Base-by-base conservation (phyloP, 2,797 vertebrate species). In the Pogoniulus pusillus region DNA sequence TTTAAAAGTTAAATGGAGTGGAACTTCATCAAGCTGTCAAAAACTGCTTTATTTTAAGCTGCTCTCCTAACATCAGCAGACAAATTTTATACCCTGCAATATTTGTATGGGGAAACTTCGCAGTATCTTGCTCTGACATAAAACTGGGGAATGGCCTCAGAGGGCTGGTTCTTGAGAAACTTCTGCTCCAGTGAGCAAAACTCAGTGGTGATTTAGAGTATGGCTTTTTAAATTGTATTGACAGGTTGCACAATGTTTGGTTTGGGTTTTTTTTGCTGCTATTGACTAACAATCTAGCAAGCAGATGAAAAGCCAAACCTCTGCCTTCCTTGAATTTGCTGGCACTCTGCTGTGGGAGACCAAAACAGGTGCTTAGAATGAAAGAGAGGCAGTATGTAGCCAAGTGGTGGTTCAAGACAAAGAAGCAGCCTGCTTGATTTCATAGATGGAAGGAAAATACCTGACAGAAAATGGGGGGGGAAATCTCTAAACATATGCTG, bases 201-300 rank as follows among this genome's bases (percentile, higher is more conserved):
- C 34, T 85, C 3, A 0, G 18, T 70, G 60, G 59, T 43, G 26
- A 24, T 43, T n/a, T 22, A 54, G 59, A 66, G 49, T 69, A 63
- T 5, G 5, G 20, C 11, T 77, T 68, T 92, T 76, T 7, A 55
- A 91, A 85, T 82, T 66, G 71, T 34, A 82, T 16, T 71, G 80
- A 71, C 74, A 80, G 77, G 45, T 37, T 82, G 64, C 71, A 78
- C 57, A 58, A 18, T 13, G 30, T 68, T 70, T n/a, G n/a, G n/a
- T n/a, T n/a, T n/a, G n/a, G n/a, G n/a, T 73, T 68, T 92, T 49
- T 86, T 92, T 49, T 86, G 73, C 59, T 74, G 54, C 91, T 87
- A 59, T 71, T 37, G n/a, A 80, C 82, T 59, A 89, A 69, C 70
- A 85, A 59, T 43, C 49, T 16, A 68, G 41, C 2, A 13, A 58